Evolutionary conservation across 2,888 invertebrate species (phyloP), one percentile per base, ranked within the genome.

Genomic region (Cotesia congregata): DNA sequence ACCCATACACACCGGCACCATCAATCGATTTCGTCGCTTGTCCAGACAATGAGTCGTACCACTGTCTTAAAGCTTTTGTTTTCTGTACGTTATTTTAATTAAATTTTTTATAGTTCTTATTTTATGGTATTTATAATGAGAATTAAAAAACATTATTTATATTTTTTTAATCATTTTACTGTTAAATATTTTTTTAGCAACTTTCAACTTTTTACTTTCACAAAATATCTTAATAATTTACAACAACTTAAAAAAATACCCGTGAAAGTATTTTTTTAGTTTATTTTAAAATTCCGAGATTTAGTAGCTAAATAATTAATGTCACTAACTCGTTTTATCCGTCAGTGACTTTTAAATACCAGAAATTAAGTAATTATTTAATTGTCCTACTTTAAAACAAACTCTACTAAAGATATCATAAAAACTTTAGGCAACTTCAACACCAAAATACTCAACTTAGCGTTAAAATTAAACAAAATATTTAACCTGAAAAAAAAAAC

Each of bases 11-110:
- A 6, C 80, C 83, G 9, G 70, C 78, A 38, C 80, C 81, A 12
- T 62, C 80, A 38, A 74, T 78, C 60, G 81, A 85, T 73, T 75
- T 86, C 40, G 78, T 80, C 0, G 79, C 77, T 5, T 86, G 86
- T 74, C 83, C 83, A 0, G 78, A 73, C 17, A 82, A 84, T 50
- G 86, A 85, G 68, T 76, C 84, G 20, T 81, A 86, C 69, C 82
- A 83, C 64, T 86, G 86, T 69, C 75, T 85, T 60, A 86, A 86
- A 74, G 83, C 83, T 64, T 68, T 83, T 60, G 78, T 86, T 67
- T 80, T 81, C 39, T 83, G 86, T 86, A 76, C 77, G 86, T 85
- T 80, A 62, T 6, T 40, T 38, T 50, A 68, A 72, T 67, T 40
- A 40, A n/a, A 39, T 65, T 9, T 39, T 12, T 68, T 30, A 30